These are phyloP conservation scores for Calameuta pallipes DNA, from an alignment of 2,888 invertebrate genomes.

Conservation along the genomic window DNA sequence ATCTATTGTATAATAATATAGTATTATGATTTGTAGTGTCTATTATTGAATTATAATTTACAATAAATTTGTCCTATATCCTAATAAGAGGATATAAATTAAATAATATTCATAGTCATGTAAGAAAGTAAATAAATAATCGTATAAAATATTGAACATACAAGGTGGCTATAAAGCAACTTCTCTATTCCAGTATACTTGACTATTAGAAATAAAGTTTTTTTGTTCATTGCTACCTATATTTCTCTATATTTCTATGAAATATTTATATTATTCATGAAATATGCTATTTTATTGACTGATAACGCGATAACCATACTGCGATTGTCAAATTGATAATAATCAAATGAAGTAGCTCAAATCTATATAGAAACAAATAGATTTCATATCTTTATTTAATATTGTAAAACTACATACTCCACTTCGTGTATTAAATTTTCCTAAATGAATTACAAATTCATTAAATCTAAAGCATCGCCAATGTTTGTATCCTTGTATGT, in stretches of 20 bases:
- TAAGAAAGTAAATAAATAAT: background rate
- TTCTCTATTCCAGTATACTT: background rate
- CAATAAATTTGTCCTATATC: background rate
- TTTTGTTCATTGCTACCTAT: background rate
- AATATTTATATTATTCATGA: background rate
- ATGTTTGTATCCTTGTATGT: slow-evolving; percentile 7
- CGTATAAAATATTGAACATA: background rate
- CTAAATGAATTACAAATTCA: no score
- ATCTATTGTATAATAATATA: background rate
- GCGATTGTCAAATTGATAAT: background rate
- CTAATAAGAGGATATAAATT: background rate
- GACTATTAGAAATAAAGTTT: background rate
- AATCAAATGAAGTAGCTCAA: background rate
- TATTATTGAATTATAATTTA: background rate
- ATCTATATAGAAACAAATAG: background rate
- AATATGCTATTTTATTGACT: background rate
- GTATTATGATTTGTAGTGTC: background rate
- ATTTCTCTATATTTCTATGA: background rate
- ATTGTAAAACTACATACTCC: background rate
- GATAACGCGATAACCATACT: background rate
- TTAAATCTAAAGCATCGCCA: background rate
- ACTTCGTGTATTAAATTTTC: no score
- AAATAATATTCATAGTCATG: background rate
- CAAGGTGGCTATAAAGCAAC: background rate
- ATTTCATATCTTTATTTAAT: background rate